Evolutionary conservation across 2,888 invertebrate species (phyloP), one percentile per base, ranked within the genome.

Genomic region (Ormyrus rosae): DNA sequence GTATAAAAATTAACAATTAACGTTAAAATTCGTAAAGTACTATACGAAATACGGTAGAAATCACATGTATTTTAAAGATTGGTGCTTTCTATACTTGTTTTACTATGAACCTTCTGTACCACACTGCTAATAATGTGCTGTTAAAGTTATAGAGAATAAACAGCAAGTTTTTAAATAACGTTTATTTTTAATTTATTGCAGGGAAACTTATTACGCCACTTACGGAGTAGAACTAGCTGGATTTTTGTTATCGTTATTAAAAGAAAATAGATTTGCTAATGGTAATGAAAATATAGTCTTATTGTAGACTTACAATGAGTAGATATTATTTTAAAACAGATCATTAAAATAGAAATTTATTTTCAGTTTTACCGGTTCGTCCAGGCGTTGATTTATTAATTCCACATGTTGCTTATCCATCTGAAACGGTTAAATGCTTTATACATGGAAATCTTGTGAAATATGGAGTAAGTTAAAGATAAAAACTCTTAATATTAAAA

Each of bases 141-240:
- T 19, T 19, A 19, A 19, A 2, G 2, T 19, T 19, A 19, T 1
- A 19, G 2, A 19, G 19, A 19, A 19, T 19, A 19, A 19, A 19
- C 19, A 19, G 1, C 19, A 19, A 19, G 19, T 19, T 19, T 19
- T 19, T 19, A 19, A 19, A 19, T 19, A 19, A 19, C 19, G 2
- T 19, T 19, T 19, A 19, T 19, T 19, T 19, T 71, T 5, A 50
- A 9, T 46, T 72, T 55, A 60, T 71, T 68, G 8, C 9, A 77
- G 77, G 51, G 70, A 70, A 48, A 6, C n/a, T 2, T 50, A 58
- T 45, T 77, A 77, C 13, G 70, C 64, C 10, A 70, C 70, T 5
- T 77, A 64, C 9, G 77, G 77, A 58, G 77, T 77, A 13, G 70
- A 70, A 11, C 10, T 64, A 13, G 77, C 70, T 9, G 13, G 34